Evolutionary conservation across 2,888 invertebrate genomes (phyloP).

Genomic region (Cryptus viduatorius): DNA sequence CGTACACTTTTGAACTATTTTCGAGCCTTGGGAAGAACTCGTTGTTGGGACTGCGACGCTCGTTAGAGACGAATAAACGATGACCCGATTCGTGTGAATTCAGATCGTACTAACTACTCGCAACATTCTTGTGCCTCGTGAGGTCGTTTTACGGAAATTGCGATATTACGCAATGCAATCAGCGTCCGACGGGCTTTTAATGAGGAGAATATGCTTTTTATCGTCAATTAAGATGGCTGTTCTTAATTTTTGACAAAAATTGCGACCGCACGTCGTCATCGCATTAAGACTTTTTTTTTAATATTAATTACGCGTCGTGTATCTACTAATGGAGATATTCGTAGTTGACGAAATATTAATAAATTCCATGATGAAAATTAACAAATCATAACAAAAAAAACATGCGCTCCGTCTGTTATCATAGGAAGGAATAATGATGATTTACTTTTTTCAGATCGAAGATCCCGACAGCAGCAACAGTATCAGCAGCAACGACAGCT

Average conservation of each 20-base stretch:
- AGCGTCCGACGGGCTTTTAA: neutral
- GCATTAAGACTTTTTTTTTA: too few relatives aligned
- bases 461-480: slow-evolving; percentile 71
- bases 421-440: neutral
- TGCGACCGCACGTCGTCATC: too few relatives aligned
- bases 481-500: slow-evolving; percentile 70
- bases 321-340: too few relatives aligned
- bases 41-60: neutral
- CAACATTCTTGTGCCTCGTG: slow-evolving; percentile 9
- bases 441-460: slow-evolving; percentile 74
- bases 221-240: neutral
- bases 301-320: too few relatives aligned
- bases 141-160: neutral
- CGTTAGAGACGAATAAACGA: slow-evolving; percentile 37
- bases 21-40: slow-evolving; percentile 13
- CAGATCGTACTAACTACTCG: slow-evolving; percentile 6
- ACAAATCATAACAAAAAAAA: neutral
- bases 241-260: too few relatives aligned
- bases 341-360: too few relatives aligned
- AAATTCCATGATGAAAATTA: too few relatives aligned
- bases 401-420: neutral
- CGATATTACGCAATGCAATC: neutral
- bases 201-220: neutral
- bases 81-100: slow-evolving; percentile 24
- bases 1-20: slow-evolving; percentile 48